These are phyloP conservation scores for Puntigrus tetrazona DNA, from an alignment of 2,113 vertebrate genomes.

Conservation along the genomic window DNA sequence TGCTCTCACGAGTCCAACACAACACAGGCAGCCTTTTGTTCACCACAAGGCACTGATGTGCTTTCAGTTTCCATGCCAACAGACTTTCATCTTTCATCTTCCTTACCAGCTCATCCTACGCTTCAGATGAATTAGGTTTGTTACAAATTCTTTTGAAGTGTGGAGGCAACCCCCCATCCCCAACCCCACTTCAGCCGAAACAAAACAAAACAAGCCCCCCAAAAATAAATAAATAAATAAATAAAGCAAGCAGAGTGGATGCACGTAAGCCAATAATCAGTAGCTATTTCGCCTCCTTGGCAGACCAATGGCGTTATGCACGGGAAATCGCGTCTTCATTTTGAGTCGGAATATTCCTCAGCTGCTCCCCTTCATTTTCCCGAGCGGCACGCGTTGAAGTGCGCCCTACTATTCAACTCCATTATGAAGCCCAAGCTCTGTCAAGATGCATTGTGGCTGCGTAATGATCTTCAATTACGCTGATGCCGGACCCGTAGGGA, in stretches of 20 bases:
- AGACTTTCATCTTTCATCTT: constrained; percentile 86
- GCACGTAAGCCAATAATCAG: constrained; percentile 78
- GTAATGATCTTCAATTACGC: constrained; percentile 83
- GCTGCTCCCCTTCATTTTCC: constrained; percentile 57
- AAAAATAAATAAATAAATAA: constrained; percentile 59
- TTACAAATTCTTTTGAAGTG: constrained; percentile 87
- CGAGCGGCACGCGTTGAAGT: constrained; percentile 54
- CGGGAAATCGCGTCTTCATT: constrained; percentile 76
- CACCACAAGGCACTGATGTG: constrained; percentile 77
- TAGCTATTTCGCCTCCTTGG: constrained; percentile 68
- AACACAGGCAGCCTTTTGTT: constrained; percentile 76
- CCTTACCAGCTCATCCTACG: constrained; percentile 85
- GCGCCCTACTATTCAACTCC: constrained; percentile 74
- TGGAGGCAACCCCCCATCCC: constrained; percentile 63
- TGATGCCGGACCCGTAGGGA: constrained; percentile 72
- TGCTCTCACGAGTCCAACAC: constrained; percentile 71
- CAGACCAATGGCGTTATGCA: constrained; percentile 72
- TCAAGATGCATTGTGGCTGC: constrained; percentile 76
- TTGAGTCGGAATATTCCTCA: constrained; percentile 73
- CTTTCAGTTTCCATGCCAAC: constrained; percentile 87
- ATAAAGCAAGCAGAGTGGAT: constrained; percentile 71
- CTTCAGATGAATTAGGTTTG: constrained; percentile 86
- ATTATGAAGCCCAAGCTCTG: constrained; percentile 73
- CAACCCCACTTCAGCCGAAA: constrained; percentile 78
- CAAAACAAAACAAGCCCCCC: constrained; percentile 75